Base-by-base conservation (phyloP, 2,113 vertebrate species). In the Tenrec ecaudatus region DNA sequence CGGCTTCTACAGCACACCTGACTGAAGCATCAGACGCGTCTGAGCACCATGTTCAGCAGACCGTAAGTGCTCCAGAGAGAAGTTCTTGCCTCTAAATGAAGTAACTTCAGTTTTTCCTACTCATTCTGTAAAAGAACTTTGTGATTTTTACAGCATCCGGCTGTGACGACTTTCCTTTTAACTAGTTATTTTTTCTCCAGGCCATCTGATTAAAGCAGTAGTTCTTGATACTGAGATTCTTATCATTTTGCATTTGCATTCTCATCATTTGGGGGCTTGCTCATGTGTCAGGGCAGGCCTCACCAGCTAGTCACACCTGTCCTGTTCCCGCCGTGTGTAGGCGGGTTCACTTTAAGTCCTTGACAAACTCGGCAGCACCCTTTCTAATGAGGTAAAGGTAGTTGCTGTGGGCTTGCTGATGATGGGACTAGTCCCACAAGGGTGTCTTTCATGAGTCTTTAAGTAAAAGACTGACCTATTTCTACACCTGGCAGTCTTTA, bases 231-330 rank as follows among this genome's bases (percentile, higher is more conserved):
- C 27, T 86, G n/a, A 31, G 15, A 47, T 47, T 77, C 29, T 43
- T 77, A 82, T 89, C 17, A 78, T 82, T 68, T 76, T 69, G 1
- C 23, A 91, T 92, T 94, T 95, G 66, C 22, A 89, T 94, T 76
- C 76, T 83, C 88, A 40, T 69, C 88, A 68, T 73, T 78, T 7
- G 31, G 33, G 84, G 75, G 75, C 57, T 90, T 85, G 47, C 78
- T 82, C 89, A 64, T 47, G 38, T 93, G 89, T 97, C 96, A 97
- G 94, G 22, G 91, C 95, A 94, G 96, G 90, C 80, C 73, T 89
- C 93, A 96, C 75, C 60, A 95, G 88, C 40, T 77, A 88, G 92
- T 98, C 68, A 89, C 81, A 83, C 80, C 84, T 96, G 94, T 95
- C 94, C 96, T 0, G 0, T 0, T 82, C 60, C 92, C 97, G 94